Conservation (phyloP, 2,888 invertebrate species). For the Scaptodrosophila latifasciaeformis region DNA sequence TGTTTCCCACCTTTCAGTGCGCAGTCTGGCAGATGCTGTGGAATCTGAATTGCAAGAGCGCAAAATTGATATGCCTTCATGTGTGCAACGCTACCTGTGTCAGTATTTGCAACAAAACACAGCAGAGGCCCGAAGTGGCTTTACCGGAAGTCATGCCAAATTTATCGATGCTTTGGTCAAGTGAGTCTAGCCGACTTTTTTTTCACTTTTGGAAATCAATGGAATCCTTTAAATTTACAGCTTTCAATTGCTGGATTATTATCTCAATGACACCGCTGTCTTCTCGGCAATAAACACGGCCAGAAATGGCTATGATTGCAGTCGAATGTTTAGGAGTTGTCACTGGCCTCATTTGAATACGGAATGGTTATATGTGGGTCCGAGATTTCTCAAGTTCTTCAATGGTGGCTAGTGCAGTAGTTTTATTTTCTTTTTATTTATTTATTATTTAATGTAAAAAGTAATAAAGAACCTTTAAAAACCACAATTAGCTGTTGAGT, state of each 20-base stretch:
- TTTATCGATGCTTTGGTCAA: constrained; percentile 76
- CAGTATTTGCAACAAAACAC: constrained; percentile 75
- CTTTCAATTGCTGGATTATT: constrained; percentile 70
- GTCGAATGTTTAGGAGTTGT: constrained; percentile 75
- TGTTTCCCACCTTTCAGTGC: constrained; percentile 40
- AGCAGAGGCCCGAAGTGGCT: constrained; percentile 68
- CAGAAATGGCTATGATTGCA: constrained; percentile 72
- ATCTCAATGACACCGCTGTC: constrained; percentile 77
- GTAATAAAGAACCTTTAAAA: neutral
- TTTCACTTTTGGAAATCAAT: neutral
- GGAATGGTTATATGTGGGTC: constrained; percentile 30
- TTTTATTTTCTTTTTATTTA: constrained; percentile 10
- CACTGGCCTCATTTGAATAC: constrained; percentile 60
- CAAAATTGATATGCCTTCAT: constrained; percentile 79
- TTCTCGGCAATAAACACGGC: constrained; percentile 77
- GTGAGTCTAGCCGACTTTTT: constrained; percentile 50
- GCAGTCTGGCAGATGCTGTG: constrained; percentile 67
- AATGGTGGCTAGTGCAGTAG: constrained; percentile 30
- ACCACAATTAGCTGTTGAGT: too few relatives aligned
- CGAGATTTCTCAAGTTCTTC: constrained; percentile 28
- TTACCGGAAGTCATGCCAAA: constrained; percentile 75
- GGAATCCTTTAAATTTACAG: constrained; percentile 37
- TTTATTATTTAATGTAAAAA: constrained; percentile 11
- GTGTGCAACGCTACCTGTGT: constrained; percentile 79
- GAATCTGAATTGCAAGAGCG: constrained; percentile 78